Conservation (phyloP, 2,888 invertebrate species). For the Leptopilina myrica region DNA sequence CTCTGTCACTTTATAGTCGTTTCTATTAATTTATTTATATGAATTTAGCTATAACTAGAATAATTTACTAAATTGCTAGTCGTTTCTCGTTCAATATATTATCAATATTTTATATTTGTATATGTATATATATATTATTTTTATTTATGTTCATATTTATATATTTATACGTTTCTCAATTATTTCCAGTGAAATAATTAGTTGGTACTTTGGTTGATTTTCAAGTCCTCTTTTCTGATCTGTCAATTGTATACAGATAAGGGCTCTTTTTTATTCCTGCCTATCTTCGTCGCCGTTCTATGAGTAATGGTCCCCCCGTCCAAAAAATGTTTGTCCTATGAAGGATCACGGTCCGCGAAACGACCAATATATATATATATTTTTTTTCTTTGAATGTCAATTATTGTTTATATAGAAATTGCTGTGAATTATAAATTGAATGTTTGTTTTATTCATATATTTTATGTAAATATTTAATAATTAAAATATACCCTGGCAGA, state of each 20-base stretch:
- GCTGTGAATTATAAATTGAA: not conserved
- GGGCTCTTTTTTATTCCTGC: conserved; percentile 68
- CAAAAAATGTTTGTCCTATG: conserved; percentile 47
- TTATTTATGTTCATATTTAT: conserved; percentile 66
- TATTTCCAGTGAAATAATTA: conserved; percentile 76
- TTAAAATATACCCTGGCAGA: no score
- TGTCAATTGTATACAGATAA: conserved; percentile 78
- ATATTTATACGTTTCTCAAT: conserved; percentile 62
- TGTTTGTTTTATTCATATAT: not conserved
- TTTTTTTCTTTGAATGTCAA: conserved; percentile 47
- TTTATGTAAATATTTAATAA: not conserved
- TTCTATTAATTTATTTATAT: conserved; percentile 58
- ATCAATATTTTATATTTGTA: conserved; percentile 67
- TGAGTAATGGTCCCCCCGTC: conserved; percentile 29
- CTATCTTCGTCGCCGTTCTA: conserved; percentile 57
- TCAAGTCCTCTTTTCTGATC: conserved; percentile 39
- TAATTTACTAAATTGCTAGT: conserved; percentile 73
- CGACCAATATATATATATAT: conserved; percentile 52
- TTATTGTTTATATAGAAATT: not conserved
- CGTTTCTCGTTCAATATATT: conserved; percentile 65
- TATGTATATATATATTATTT: conserved; percentile 81
- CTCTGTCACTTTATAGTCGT: conserved; percentile 26
- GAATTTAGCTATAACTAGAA: conserved; percentile 70
- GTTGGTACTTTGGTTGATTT: conserved; percentile 85
- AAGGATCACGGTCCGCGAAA: conserved; percentile 63